These are phyloP conservation scores for Hypercompe scribonia DNA, from an alignment of 2,888 invertebrate species.

Conservation along the genomic window DNA sequence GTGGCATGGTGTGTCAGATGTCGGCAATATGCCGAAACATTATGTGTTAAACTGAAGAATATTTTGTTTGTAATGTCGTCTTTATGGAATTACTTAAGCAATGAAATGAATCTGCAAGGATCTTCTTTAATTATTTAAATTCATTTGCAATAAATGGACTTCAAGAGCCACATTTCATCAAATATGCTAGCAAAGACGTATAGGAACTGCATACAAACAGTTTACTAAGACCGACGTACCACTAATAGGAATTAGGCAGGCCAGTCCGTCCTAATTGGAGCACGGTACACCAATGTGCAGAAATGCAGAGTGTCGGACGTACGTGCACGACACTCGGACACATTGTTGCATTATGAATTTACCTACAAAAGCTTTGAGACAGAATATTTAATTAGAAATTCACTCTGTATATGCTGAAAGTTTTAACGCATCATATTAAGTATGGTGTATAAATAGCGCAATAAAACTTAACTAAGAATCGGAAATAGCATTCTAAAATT, in stretches of 20 bases:
- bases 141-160: not conserved
- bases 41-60: too few species aligned
- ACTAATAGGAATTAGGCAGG: constrained; percentile 58
- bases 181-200: not conserved
- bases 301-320: constrained; percentile 47
- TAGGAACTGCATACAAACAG: constrained; percentile 32
- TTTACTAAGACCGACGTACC: constrained; percentile 39
- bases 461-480: too few species aligned
- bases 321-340: constrained; percentile 33
- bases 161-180: constrained; percentile 4
- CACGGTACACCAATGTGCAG: constrained; percentile 44
- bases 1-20: too few species aligned
- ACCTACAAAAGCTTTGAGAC: not conserved
- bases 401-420: not conserved
- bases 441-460: too few species aligned
- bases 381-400: not conserved
- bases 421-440: not conserved
- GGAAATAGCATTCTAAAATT: too few species aligned
- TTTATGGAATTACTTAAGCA: not conserved
- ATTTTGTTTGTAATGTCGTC: too few species aligned
- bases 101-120: not conserved
- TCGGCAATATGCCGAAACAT: too few species aligned
- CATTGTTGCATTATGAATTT: not conserved
- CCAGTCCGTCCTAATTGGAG: constrained; percentile 55
- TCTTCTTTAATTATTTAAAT: not conserved